These are phyloP conservation scores for Cydia strobilella DNA, from an alignment of 1,140 invertebrate genomes.

Conservation along the genomic window DNA sequence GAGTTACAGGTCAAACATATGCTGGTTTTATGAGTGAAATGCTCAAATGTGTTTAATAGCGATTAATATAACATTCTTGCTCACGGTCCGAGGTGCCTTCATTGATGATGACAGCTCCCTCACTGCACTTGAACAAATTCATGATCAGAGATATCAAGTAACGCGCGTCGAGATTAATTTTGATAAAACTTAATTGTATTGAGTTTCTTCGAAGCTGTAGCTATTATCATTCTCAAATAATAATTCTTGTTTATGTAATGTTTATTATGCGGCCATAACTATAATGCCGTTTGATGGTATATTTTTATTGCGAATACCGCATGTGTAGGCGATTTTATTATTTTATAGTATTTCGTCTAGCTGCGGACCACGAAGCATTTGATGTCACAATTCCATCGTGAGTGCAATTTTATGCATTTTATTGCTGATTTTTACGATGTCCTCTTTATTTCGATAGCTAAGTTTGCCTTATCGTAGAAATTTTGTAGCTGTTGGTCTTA, in stretches of 20 bases:
- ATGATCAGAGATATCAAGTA: slow-evolving; percentile 9
- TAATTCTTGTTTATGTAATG: slow-evolving; percentile 24
- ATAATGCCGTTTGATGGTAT: slow-evolving; percentile 17
- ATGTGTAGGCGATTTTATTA: slow-evolving; percentile 28
- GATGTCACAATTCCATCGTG: slow-evolving; percentile 35
- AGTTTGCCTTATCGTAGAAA: slow-evolving; percentile 29
- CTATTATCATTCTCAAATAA: not conserved
- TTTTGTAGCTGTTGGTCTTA: not conserved
- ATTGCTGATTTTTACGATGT: slow-evolving; percentile 43
- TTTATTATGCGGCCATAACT: slow-evolving; percentile 23
- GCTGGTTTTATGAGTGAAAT: not conserved
- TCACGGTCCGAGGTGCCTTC: slow-evolving; percentile 4
- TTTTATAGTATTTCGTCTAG: slow-evolving; percentile 8
- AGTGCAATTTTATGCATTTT: slow-evolving; percentile 44
- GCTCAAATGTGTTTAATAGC: not conserved
- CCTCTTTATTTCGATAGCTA: slow-evolving; percentile 32
- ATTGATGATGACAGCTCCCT: slow-evolving; percentile 24
- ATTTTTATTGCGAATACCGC: slow-evolving; percentile 29
- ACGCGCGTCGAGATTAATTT: slow-evolving; percentile 20
- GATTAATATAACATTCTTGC: not conserved
- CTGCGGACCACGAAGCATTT: slow-evolving; percentile 28
- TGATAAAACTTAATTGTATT: slow-evolving; percentile 30
- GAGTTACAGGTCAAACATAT: not conserved
- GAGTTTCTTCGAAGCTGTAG: slow-evolving; percentile 19
- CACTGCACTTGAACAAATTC: slow-evolving; percentile 20